A percentile compares a stretch with the other conserved stretches of the same genome.
phyloP scores from a whole-genome alignment of 2,888 invertebrate genomes.

The Rotaria sp. region DNA sequence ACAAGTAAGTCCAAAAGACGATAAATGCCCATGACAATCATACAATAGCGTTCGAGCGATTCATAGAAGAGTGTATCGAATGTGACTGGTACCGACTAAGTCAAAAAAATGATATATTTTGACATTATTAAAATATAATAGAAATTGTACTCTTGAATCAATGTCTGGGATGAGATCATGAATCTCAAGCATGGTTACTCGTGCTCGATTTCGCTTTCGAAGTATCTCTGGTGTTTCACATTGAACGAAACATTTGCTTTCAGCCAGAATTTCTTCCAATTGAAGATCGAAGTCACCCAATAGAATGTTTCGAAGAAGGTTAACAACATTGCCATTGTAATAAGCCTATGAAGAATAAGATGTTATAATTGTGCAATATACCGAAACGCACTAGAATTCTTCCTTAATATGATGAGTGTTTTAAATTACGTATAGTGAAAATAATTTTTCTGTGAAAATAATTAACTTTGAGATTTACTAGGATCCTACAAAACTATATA shows the following conservation, averaged over 20 bases:
- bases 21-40: background rate
- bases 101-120: background rate
- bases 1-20: background rate
- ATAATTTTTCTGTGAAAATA: too few species aligned
- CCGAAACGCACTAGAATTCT: too few species aligned
- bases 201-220: background rate
- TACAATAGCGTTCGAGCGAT: background rate
- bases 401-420: too few species aligned
- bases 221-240: background rate
- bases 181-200: background rate
- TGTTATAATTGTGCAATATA: too few species aligned
- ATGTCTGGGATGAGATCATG: background rate
- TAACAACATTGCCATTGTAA: constrained; percentile 99
- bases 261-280: constrained; percentile 92
- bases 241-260: constrained; percentile 58
- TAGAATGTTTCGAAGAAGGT: constrained; percentile 92
- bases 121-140: background rate
- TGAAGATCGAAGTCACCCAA: constrained; percentile 99
- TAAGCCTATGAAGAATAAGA: constrained; percentile 73
- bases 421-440: too few species aligned
- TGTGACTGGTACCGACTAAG: background rate
- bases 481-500: too few species aligned
- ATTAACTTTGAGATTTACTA: too few species aligned
- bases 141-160: background rate
- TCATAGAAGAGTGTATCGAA: background rate